Conservation (phyloP, 1,140 invertebrate species). For the Drosophila littoralis region DNA sequence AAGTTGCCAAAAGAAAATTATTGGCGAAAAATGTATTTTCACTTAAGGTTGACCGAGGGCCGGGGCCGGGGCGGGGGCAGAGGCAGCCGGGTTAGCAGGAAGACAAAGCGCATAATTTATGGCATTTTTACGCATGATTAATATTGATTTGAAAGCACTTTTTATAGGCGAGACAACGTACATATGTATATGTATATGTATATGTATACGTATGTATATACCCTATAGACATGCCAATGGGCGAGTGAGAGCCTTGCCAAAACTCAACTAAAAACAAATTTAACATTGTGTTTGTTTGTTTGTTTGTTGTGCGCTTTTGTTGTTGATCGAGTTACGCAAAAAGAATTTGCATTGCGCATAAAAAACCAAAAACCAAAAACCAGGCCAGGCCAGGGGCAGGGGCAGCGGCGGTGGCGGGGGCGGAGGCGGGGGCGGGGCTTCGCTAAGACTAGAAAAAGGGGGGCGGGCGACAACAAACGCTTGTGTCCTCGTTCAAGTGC, state of each 20-base stretch:
- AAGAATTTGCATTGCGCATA: slow-evolving; percentile 17
- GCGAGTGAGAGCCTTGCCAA: slow-evolving; percentile 19
- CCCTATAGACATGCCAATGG: background rate
- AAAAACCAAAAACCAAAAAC: background rate
- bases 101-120: slow-evolving; percentile 65
- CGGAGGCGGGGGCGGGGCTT: background rate
- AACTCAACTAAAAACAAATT: slow-evolving; percentile 36
- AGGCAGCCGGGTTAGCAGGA: background rate
- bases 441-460: background rate
- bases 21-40: slow-evolving; percentile 49
- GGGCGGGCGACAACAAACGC: background rate
- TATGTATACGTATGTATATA: slow-evolving; percentile 18
- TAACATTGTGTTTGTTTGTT: slow-evolving; percentile 32
- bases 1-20: slow-evolving; percentile 47
- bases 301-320: slow-evolving; percentile 10
- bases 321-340: slow-evolving; percentile 43
- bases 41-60: slow-evolving; percentile 32
- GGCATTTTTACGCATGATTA: slow-evolving; percentile 80
- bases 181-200: slow-evolving; percentile 19
- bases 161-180: slow-evolving; percentile 37
- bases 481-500: slow-evolving; percentile 43
- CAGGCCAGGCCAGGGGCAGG: background rate
- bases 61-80: too few species aligned
- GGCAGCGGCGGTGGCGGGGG: background rate
- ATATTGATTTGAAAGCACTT: slow-evolving; percentile 80